These are phyloP conservation scores for Lophius americanus DNA, from an alignment of 2,797 vertebrate genomes.

Conservation along the genomic window DNA sequence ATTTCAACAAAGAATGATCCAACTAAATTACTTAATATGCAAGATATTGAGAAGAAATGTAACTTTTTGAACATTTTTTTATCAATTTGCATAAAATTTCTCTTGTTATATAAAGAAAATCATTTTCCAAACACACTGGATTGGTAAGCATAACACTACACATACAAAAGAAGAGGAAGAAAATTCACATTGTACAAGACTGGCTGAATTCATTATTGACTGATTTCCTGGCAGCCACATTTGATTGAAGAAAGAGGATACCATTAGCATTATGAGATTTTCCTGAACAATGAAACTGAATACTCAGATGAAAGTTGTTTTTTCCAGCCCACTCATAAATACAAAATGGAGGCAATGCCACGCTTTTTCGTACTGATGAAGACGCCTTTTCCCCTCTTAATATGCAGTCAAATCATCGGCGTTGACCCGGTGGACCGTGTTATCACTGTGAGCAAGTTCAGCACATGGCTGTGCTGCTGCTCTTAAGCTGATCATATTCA, in stretches of 20 bases:
- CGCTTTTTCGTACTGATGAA: slow-evolving; percentile 52
- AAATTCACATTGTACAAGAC: slow-evolving; percentile 28
- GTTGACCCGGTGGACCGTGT: slow-evolving; percentile 59
- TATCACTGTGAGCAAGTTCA: slow-evolving; percentile 53
- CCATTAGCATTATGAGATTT: not conserved
- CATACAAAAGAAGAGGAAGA: slow-evolving; percentile 22
- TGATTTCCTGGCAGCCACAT: slow-evolving; percentile 29
- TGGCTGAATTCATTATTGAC: slow-evolving; percentile 38
- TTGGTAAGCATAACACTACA: slow-evolving; percentile 37
- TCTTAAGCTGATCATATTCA: slow-evolving; percentile 45
- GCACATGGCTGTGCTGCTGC: slow-evolving; percentile 55
- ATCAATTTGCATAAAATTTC: slow-evolving; percentile 12
- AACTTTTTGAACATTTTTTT: not conserved
- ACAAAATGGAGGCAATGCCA: slow-evolving; percentile 34
- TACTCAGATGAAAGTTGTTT: not conserved
- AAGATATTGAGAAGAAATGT: not conserved
- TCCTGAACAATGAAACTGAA: not conserved
- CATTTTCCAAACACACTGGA: slow-evolving; percentile 14
- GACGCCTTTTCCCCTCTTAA: slow-evolving; percentile 45
- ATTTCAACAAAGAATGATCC: not conserved
- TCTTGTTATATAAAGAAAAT: not conserved
- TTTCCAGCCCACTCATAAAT: slow-evolving; percentile 19
- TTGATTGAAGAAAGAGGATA: slow-evolving; percentile 22
- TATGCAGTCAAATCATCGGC: slow-evolving; percentile 56
- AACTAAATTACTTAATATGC: not conserved